Evolutionary conservation across 2,113 vertebrate genomes (phyloP).

Genomic region (Sinocyclocheilus anshuiensis): DNA sequence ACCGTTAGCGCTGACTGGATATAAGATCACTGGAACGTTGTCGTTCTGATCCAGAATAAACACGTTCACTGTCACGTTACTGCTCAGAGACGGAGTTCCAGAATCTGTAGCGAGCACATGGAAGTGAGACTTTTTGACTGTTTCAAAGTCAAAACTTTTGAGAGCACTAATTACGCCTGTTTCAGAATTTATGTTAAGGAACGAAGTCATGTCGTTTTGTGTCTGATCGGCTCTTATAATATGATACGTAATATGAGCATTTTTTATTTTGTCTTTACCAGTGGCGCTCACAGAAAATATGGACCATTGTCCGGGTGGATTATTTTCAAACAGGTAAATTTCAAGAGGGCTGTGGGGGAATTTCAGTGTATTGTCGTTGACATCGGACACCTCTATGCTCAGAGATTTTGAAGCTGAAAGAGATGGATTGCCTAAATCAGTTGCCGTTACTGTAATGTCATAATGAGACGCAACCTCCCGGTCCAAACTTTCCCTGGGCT

Average conservation of each 20-base stretch:
- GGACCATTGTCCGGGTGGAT: slow-evolving; percentile 51
- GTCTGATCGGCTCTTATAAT: slow-evolving; percentile 46
- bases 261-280: slow-evolving; percentile 64
- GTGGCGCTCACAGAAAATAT: slow-evolving; percentile 66
- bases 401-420: slow-evolving; percentile 63
- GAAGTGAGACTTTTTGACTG: too few species aligned
- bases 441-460: slow-evolving; percentile 68
- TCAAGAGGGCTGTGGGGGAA: slow-evolving; percentile 58
- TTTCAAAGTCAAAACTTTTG: slow-evolving; percentile 48
- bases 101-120: too few species aligned
- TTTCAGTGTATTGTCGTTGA: slow-evolving; percentile 71
- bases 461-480: slow-evolving; percentile 69
- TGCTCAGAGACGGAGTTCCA: too few species aligned
- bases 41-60: too few species aligned
- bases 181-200: slow-evolving; percentile 67
- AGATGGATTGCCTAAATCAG: slow-evolving; percentile 64
- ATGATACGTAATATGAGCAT: slow-evolving; percentile 65
- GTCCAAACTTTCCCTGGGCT: slow-evolving; percentile 49
- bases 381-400: slow-evolving; percentile 63
- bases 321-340: slow-evolving; percentile 68
- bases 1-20: too few species aligned
- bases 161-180: slow-evolving; percentile 62
- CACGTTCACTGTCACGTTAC: too few species aligned
- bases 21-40: too few species aligned
- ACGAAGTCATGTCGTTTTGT: slow-evolving; percentile 32